These are phyloP conservation scores for Corythaeola cristata DNA, from an alignment of 2,113 vertebrate species.

Conservation along the genomic window DNA sequence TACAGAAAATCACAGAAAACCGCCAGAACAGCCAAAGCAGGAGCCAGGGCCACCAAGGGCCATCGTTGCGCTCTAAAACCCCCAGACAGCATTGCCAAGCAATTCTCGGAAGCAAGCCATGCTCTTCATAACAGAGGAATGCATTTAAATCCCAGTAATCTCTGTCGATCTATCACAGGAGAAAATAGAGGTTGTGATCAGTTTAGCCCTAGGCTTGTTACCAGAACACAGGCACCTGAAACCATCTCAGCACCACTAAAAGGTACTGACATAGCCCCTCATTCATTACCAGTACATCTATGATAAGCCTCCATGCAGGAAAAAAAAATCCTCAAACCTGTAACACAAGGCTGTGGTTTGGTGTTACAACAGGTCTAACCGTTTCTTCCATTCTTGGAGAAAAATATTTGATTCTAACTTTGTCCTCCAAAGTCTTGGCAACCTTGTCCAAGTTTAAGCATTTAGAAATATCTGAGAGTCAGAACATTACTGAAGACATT, in stretches of 20 bases:
- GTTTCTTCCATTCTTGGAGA: neutral
- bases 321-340: neutral
- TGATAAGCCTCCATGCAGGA: neutral
- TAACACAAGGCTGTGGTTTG: neutral
- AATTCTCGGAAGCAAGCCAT: neutral
- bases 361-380: rapidly evolving
- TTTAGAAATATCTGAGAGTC: neutral
- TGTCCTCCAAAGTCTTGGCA: neutral
- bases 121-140: neutral
- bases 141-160: neutral
- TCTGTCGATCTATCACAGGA: neutral
- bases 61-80: neutral
- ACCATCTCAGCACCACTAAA: neutral
- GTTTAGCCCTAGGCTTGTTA: neutral
- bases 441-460: neutral
- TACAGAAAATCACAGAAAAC: neutral
- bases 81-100: neutral
- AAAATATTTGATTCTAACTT: neutral
- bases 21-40: neutral
- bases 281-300: neutral
- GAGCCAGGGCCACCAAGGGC: neutral
- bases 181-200: neutral
- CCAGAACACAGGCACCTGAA: neutral
- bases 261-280: neutral
- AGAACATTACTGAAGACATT: neutral